Evolutionary conservation across 2,113 vertebrate species (phyloP).

Genomic region (Callionymus lyra): DNA sequence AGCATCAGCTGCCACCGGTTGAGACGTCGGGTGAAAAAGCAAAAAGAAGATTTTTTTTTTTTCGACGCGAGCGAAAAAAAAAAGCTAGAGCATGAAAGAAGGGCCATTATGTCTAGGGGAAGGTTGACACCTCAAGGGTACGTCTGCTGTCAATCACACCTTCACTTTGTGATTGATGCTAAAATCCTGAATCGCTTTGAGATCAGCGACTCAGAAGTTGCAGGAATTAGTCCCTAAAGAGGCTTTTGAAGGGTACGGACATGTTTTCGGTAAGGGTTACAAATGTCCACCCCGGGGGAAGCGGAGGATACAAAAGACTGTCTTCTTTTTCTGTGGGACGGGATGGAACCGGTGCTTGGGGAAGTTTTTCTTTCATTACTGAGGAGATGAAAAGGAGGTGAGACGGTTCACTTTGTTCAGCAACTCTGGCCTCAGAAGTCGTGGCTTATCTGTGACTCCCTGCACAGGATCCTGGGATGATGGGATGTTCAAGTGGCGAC

Average conservation of each 20-base stretch:
- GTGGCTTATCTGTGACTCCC: constrained; percentile 3
- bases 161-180: constrained; percentile 8
- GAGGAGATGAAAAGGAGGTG: constrained; percentile 8
- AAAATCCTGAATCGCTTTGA: constrained; percentile 24
- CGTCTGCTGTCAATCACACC: constrained; percentile 23
- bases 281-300: constrained; percentile 15
- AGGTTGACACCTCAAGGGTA: constrained; percentile 22
- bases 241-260: constrained; percentile 25
- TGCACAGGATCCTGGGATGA: no score
- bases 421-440: constrained; percentile 3
- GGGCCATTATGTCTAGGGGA: constrained; percentile 10
- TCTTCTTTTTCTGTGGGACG: constrained; percentile 13
- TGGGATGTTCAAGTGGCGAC: no score
- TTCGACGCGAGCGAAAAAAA: not conserved
- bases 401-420: constrained; percentile 12
- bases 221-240: constrained; percentile 8
- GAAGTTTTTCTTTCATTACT: constrained; percentile 13
- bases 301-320: constrained; percentile 14
- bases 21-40: not conserved
- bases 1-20: no score
- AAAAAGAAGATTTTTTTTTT: not conserved
- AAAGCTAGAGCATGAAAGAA: constrained; percentile 4
- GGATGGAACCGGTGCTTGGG: not conserved
- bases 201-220: constrained; percentile 14
- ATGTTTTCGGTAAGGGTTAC: constrained; percentile 23